Conservation (phyloP, 2,113 vertebrate genomes). For the Sceloporus tristichus region DNA sequence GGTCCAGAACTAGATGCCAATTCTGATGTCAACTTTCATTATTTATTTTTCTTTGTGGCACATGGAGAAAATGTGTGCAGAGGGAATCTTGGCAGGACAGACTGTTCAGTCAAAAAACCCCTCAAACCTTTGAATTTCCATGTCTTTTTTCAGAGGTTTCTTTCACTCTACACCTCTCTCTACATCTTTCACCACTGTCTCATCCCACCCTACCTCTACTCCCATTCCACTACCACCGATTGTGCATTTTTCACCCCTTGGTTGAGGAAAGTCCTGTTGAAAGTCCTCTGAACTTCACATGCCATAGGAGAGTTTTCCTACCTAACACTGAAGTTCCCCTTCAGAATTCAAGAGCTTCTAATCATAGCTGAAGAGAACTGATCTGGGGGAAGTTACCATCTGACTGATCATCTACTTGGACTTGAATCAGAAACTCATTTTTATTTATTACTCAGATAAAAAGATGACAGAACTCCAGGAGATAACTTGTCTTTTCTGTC, state of each 20-base stretch:
- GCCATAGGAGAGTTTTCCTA: conserved; percentile 45
- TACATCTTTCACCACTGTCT: not conserved
- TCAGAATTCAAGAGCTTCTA: conserved; percentile 28
- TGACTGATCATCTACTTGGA: conserved; percentile 43
- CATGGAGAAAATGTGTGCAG: conserved; percentile 30
- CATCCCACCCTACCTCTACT: not conserved
- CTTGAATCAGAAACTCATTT: conserved; percentile 38
- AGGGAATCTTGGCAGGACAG: conserved; percentile 45
- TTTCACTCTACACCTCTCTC: not conserved
- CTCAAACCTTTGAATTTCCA: conserved; percentile 22
- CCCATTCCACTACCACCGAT: not conserved
- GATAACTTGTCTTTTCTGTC: conserved; percentile 1
- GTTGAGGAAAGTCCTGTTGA: not conserved
- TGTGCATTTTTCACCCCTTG: not conserved
- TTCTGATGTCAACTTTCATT: conserved; percentile 36
- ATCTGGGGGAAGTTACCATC: conserved; percentile 54
- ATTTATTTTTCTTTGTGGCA: conserved; percentile 24
- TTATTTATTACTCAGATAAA: conserved; percentile 46
- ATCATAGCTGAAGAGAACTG: conserved; percentile 17
- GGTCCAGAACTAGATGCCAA: conserved; percentile 44
- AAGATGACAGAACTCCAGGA: conserved; percentile 11
- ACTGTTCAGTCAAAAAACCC: conserved; percentile 8
- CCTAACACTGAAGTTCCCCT: conserved; percentile 26
- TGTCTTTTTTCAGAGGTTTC: not conserved
- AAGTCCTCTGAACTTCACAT: not conserved